These are phyloP conservation scores for Orchesella cincta DNA, from an alignment of 1,140 invertebrate genomes.

Conservation along the genomic window DNA sequence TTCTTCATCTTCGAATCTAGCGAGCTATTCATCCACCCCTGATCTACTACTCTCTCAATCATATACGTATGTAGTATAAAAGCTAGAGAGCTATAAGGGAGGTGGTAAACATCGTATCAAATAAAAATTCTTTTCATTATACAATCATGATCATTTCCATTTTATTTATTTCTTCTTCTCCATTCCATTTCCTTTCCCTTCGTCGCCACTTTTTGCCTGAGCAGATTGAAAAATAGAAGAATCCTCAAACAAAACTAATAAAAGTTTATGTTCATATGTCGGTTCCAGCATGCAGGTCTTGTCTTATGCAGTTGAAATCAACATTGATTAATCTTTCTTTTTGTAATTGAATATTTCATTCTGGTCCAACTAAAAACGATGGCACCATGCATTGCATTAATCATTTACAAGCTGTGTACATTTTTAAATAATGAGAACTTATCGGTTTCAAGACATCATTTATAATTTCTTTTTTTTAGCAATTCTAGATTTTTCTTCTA, in stretches of 20 bases:
- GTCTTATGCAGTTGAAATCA: too few species aligned
- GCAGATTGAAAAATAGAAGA: too few species aligned
- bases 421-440: too few species aligned
- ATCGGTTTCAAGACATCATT: too few species aligned
- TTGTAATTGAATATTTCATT: too few species aligned
- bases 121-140: constrained; percentile 51
- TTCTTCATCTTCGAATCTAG: background rate
- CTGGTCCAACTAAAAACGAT: too few species aligned
- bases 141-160: constrained; percentile 35
- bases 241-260: too few species aligned
- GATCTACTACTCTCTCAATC: background rate
- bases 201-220: background rate
- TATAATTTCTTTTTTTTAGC: background rate
- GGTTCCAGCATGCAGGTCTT: too few species aligned
- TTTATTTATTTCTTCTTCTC: constrained; percentile 24
- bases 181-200: background rate
- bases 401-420: too few species aligned
- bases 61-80: background rate
- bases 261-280: too few species aligned
- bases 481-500: background rate
- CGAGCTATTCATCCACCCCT: background rate
- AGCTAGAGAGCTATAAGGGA: background rate
- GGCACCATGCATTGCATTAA: too few species aligned
- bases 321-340: too few species aligned
- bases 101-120: constrained; percentile 41